A percentile compares a stretch with the other conserved stretches of the same genome.
phyloP scores from a whole-genome alignment of 1,140 invertebrate genomes.

The Parapsyche elsis region DNA sequence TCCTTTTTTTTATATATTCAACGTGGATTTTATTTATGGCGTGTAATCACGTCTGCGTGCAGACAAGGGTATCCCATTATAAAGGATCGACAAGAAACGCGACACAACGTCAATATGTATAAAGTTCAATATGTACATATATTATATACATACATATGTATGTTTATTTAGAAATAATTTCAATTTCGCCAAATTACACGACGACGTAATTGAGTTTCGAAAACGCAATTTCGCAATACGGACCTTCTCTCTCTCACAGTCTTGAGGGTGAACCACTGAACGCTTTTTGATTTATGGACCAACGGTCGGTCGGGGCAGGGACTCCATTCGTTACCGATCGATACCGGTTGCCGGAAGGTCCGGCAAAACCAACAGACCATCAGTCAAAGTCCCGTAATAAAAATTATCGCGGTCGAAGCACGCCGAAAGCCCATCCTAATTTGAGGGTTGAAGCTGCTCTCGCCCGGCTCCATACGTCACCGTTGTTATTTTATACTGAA shows the following conservation, averaged over 20 bases:
- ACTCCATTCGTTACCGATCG: constrained; percentile 12
- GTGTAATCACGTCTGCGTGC: too few species aligned
- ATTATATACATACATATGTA: background rate
- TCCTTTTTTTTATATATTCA: too few species aligned
- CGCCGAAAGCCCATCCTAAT: background rate
- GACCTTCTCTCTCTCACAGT: background rate
- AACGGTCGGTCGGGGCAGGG: background rate
- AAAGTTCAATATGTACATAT: background rate
- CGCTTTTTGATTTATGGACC: constrained; percentile 21
- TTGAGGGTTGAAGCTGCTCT: background rate
- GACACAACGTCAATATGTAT: background rate
- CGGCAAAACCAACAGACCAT: constrained; percentile 27
- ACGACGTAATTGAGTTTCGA: background rate
- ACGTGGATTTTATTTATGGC: too few species aligned
- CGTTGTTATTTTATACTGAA: background rate
- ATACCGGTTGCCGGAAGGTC: background rate
- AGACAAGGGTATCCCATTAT: too few species aligned
- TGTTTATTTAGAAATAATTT: background rate
- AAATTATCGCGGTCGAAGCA: constrained; percentile 16
- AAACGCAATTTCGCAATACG: background rate
- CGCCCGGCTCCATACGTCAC: background rate
- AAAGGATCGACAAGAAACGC: too few species aligned
- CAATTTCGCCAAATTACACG: background rate
- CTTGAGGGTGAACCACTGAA: too few species aligned
- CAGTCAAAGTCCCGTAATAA: constrained; percentile 10